Evolutionary conservation across 1,140 invertebrate genomes (phyloP), one percentile per base, ranked within the genome.

Genomic region (Belonocnema kinseyi): DNA sequence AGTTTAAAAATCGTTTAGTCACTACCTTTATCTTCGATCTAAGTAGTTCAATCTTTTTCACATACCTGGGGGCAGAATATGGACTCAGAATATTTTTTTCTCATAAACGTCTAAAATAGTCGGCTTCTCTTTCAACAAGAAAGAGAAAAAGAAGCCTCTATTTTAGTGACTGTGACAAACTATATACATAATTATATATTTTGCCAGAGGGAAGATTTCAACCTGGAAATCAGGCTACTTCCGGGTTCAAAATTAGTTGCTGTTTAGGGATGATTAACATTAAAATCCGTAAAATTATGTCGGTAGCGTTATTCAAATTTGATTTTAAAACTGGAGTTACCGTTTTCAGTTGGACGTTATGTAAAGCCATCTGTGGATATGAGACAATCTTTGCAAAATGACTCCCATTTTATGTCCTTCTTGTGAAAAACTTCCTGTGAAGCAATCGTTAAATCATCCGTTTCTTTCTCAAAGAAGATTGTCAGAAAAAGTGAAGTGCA

Each of bases 361-460:
- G 14, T 40, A 40, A 26, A 16, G 12, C 14, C 56, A 17, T 19
- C 17, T 56, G 54, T 40, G 13, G 14, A 61, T 61, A 14, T 14
- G 14, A 13, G 33, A 40, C 26, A 66, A 66, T 66, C 61, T 66
- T 66, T 66, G 46, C 61, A 26, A 66, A 66, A 46, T n/a, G 61
- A 66, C 61, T n/a, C 26, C 40, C 61, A 40, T 40, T 46, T 66
- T 2, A 16, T 40, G 33, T 66, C 26, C 14, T 66, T 3, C 16
- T 40, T 6, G 40, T 40, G n/a, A 66, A 66, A 66, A 66, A 16
- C 40, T 66, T 66, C 61, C 61, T 66, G 61, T 66, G 61, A 66
- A 14, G 61, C 61, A 66, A 66, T 66, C 14, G 8, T 26, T 66
- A 66, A 66, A 66, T 66, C 61, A 66, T 66, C 26, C 26, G 61